phyloP scores from a whole-genome alignment of 1,140 invertebrate genomes.

The Hestina assimilis region DNA sequence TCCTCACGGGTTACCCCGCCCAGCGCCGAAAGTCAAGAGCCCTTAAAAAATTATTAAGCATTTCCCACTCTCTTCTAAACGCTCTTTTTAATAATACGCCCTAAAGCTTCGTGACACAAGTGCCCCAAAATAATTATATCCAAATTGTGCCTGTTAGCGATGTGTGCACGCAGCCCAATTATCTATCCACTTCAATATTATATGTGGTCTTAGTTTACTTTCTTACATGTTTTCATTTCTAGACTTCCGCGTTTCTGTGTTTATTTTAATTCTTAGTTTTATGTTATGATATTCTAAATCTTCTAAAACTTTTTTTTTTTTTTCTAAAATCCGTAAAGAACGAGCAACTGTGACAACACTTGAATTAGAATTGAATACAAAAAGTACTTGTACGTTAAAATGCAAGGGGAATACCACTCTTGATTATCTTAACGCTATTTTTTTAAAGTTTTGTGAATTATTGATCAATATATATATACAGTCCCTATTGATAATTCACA shows the following conservation, averaged over 20 bases:
- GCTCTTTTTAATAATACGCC: conserved; percentile 46
- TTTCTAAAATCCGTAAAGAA: not conserved
- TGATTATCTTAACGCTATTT: conserved; percentile 28
- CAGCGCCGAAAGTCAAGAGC: conserved; percentile 64
- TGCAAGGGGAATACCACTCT: conserved; percentile 13
- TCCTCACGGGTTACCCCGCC: conserved; percentile 69
- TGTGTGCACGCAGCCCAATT: conserved; percentile 72
- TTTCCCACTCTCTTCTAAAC: conserved; percentile 43
- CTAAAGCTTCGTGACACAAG: conserved; percentile 57
- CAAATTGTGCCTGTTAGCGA: conserved; percentile 70
- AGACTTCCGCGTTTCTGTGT: conserved; percentile 58
- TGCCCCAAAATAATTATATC: conserved; percentile 46
- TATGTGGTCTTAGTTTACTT: conserved; percentile 73
- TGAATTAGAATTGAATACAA: conserved; percentile 5
- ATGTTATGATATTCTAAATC: conserved; percentile 26
- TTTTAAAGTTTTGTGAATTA: conserved; percentile 24
- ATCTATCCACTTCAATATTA: conserved; percentile 72
- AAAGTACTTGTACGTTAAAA: conserved; percentile 17
- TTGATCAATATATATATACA: not conserved
- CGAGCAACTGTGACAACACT: not conserved
- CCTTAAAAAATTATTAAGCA: conserved; percentile 55
- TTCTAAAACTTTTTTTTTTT: conserved; percentile 6
- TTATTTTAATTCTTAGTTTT: conserved; percentile 44
- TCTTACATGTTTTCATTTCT: conserved; percentile 56
- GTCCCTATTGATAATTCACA: conserved; percentile 16